A percentile compares a stretch with the other conserved stretches of the same genome.
Evolutionary conservation across 2,113 vertebrate species (phyloP).

Genomic region (Loxodonta africana): DNA sequence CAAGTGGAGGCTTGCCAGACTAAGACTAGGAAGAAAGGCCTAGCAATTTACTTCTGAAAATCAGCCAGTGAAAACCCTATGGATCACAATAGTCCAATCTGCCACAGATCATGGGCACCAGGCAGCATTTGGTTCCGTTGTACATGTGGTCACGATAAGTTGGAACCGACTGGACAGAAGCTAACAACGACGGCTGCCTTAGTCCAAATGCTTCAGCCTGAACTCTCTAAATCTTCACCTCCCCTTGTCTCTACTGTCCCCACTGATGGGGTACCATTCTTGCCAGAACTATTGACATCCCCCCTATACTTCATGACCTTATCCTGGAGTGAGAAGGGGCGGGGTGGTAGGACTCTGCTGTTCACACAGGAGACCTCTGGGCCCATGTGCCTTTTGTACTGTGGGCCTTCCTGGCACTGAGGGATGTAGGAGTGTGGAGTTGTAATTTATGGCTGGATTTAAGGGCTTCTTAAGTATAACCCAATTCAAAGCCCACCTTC

Average conservation of each 20-base stretch:
- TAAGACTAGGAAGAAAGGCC: too few species aligned
- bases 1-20: too few species aligned
- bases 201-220: neutral
- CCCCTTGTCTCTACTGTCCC: fast-evolving
- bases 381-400: neutral
- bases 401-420: neutral
- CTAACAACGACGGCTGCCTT: neutral
- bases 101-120: too few species aligned
- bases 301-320: neutral
- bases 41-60: too few species aligned
- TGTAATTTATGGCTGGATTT: too few species aligned
- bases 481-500: neutral
- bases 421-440: neutral
- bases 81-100: too few species aligned
- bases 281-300: neutral
- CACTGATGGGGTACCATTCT: neutral
- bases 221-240: neutral
- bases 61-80: too few species aligned
- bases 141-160: neutral
- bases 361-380: neutral
- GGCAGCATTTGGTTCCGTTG: too few species aligned
- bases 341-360: neutral
- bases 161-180: neutral
- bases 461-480: neutral
- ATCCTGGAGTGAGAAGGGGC: neutral